Percentiles rank a stretch among this genome's conserved stretches.
Evolutionary conservation across 2,888 invertebrate species (phyloP).

Genomic region (Strigamia crassipes): DNA sequence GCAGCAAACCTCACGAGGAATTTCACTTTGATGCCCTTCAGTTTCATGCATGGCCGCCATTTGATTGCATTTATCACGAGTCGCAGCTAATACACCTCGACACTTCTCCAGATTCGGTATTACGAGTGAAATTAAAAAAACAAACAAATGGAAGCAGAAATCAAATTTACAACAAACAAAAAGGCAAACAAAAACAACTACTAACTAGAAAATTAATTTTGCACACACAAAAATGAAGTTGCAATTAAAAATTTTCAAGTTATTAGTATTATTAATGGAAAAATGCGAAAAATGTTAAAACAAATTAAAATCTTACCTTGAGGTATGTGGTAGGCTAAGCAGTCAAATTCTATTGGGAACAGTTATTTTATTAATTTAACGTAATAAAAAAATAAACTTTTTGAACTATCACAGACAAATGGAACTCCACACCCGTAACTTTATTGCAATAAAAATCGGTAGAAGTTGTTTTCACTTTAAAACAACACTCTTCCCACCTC

Average conservation of each 20-base stretch:
- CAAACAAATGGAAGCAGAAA: not conserved
- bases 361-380: too few species aligned
- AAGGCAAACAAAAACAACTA: too few species aligned
- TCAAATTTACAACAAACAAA: not conserved
- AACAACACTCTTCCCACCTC: slow-evolving; percentile 27
- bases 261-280: too few species aligned
- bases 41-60: slow-evolving; percentile 29
- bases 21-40: slow-evolving; percentile 40
- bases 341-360: not conserved
- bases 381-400: not conserved
- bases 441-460: slow-evolving; percentile 46
- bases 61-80: slow-evolving; percentile 34
- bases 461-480: slow-evolving; percentile 43
- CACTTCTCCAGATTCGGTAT: slow-evolving; percentile 1
- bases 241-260: too few species aligned
- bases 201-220: not conserved
- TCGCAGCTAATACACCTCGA: slow-evolving; percentile 27
- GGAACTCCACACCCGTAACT: slow-evolving; percentile 46
- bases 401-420: slow-evolving; percentile 36
- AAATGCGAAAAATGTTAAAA: too few species aligned
- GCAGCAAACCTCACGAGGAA: slow-evolving; percentile 28
- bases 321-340: not conserved
- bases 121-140: not conserved
- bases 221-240: too few species aligned
- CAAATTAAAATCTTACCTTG: too few species aligned